Percentiles rank a stretch among this genome's conserved stretches.
These are phyloP conservation scores for Triplophysa tibetana DNA, from an alignment of 2,113 vertebrate genomes.

Conservation along the genomic window DNA sequence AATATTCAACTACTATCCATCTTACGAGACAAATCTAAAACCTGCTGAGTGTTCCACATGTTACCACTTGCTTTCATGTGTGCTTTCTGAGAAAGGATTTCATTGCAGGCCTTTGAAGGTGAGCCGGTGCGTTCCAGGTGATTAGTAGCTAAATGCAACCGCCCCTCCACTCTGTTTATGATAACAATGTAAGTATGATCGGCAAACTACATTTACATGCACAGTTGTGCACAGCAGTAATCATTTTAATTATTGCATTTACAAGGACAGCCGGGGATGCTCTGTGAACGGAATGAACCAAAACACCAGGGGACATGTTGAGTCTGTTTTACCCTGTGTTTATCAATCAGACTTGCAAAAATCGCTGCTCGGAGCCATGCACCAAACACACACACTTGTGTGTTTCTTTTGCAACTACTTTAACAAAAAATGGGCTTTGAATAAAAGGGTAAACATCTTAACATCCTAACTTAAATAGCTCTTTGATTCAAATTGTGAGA, in stretches of 20 bases:
- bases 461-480: conserved; percentile 26
- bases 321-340: conserved; percentile 32
- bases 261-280: conserved; percentile 43
- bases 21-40: not conserved
- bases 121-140: conserved; percentile 20
- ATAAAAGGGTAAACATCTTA: conserved; percentile 23
- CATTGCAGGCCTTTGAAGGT: conserved; percentile 9
- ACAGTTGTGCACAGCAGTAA: conserved; percentile 36
- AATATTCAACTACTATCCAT: not conserved
- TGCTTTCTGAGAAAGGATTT: not conserved
- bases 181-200: conserved; percentile 28
- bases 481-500: conserved; percentile 35
- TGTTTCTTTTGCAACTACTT: conserved; percentile 28
- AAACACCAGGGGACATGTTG: conserved; percentile 41
- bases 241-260: conserved; percentile 49
- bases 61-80: not conserved
- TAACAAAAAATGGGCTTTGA: not conserved
- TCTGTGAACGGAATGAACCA: conserved; percentile 30
- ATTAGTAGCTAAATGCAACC: conserved; percentile 28
- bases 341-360: conserved; percentile 28
- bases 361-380: conserved; percentile 11
- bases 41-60: not conserved
- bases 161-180: conserved; percentile 20
- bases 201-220: conserved; percentile 29
- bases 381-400: conserved; percentile 30